Percentiles rank a stretch among this genome's conserved stretches.
phyloP scores from a whole-genome alignment of 1,140 invertebrate species.

The Proales similis region DNA sequence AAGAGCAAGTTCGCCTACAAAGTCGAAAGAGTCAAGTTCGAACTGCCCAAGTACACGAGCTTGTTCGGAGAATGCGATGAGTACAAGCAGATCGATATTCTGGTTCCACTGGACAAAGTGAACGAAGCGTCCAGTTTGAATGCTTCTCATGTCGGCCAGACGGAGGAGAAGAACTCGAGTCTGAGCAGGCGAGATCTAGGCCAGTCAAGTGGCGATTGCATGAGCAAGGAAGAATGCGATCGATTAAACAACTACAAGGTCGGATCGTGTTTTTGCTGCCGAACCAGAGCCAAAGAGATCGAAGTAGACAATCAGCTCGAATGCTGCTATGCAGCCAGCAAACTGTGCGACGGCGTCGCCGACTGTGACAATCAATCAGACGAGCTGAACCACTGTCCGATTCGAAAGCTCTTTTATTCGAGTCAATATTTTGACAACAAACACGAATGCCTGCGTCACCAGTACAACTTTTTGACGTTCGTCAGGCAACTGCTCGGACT shows the following conservation, averaged over 20 bases:
- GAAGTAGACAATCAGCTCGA: background rate
- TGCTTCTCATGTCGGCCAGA: background rate
- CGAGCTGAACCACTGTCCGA: conserved; percentile 33
- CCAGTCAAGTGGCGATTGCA: conserved; percentile 10
- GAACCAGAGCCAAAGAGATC: background rate
- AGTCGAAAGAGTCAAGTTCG: conserved; percentile 33
- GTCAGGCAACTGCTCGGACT: conserved; percentile 11
- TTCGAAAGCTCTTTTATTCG: conserved; percentile 32
- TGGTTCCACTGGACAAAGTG: conserved; percentile 6
- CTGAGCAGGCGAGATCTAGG: background rate
- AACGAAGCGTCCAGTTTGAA: background rate
- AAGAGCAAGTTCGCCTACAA: conserved; percentile 9
- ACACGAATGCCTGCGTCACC: conserved; percentile 20
- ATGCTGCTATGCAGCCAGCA: conserved; percentile 17
- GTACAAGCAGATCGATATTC: conserved; percentile 15
- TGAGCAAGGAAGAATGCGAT: conserved; percentile 1
- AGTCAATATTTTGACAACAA: conserved; percentile 22
- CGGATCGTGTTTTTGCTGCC: conserved; percentile 26
- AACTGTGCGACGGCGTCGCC: conserved; percentile 21
- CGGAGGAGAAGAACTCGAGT: conserved; percentile 1
- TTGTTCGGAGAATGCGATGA: conserved; percentile 36
- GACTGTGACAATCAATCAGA: conserved; percentile 28
- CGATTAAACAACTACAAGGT: background rate
- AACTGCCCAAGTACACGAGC: conserved; percentile 35
- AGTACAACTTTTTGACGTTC: conserved; percentile 30